These are phyloP conservation scores for Synanthedon tipuliformis DNA, from an alignment of 2,888 invertebrate species.

Conservation along the genomic window DNA sequence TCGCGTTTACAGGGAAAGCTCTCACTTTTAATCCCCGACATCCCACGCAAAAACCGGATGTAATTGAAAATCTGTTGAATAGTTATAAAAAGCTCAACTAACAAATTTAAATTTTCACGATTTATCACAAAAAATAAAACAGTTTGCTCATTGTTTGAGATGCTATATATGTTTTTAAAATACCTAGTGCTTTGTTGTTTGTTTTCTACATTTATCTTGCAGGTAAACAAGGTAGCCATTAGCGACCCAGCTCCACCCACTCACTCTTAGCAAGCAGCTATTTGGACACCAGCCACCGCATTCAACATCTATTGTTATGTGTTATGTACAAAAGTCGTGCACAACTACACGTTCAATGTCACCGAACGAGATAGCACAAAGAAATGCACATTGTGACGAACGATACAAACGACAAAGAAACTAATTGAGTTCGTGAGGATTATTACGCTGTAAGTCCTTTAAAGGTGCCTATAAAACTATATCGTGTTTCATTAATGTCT, in stretches of 20 bases:
- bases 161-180: conserved; percentile 5
- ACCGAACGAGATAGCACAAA: not conserved
- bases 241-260: conserved; percentile 18
- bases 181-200: conserved; percentile 12
- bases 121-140: too few relatives aligned
- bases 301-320: conserved; percentile 24
- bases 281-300: conserved; percentile 26
- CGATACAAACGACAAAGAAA: conserved; percentile 4
- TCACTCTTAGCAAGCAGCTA: conserved; percentile 12
- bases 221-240: conserved; percentile 20
- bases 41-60: too few relatives aligned
- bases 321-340: conserved; percentile 10
- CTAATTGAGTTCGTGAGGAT: not conserved
- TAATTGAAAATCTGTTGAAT: too few relatives aligned
- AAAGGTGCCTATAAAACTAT: too few relatives aligned
- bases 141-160: conserved; percentile 1
- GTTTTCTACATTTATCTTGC: not conserved
- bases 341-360: not conserved
- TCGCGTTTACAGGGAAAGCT: too few relatives aligned
- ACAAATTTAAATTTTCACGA: too few relatives aligned
- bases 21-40: too few relatives aligned
- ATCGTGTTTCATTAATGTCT: too few relatives aligned
- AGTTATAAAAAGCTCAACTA: too few relatives aligned
- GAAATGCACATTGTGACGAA: conserved; percentile 13
- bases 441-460: not conserved